phyloP scores from a whole-genome alignment of 2,113 vertebrate genomes.

The Zootoca vivipara region DNA sequence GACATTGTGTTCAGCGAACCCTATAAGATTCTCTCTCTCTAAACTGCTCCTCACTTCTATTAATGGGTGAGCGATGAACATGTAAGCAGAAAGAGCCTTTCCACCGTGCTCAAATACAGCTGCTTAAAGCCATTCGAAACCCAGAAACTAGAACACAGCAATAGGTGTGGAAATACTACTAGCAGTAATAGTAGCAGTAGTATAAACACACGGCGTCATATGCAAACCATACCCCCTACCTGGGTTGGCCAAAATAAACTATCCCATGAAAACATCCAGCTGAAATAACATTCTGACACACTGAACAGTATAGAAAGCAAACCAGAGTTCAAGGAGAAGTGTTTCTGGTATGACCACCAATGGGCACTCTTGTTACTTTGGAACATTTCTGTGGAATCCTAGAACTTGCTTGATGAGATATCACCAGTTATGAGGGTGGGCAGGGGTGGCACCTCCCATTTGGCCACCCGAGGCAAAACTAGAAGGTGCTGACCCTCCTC shows the following conservation, averaged over 20 bases:
- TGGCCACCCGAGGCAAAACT: too few species aligned
- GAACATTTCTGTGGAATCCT: not conserved
- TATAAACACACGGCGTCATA: not conserved
- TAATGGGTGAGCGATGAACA: not conserved
- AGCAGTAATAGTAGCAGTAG: too few species aligned
- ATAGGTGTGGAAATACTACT: not conserved
- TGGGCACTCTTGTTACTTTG: not conserved
- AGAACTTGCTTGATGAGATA: not conserved
- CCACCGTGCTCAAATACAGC: not conserved
- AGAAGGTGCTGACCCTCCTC: too few species aligned
- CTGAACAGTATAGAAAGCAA: not conserved
- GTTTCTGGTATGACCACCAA: not conserved
- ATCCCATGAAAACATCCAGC: not conserved
- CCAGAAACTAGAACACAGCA: not conserved
- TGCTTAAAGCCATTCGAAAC: not conserved
- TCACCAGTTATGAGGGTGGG: not conserved
- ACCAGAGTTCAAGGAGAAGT: not conserved
- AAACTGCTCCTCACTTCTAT: not conserved
- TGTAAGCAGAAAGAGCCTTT: not conserved
- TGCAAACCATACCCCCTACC: not conserved
- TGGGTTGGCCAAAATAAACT: not conserved
- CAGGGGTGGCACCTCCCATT: too few species aligned
- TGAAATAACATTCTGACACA: not conserved
- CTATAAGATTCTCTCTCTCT: not conserved
- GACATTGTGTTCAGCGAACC: not conserved